Conservation (phyloP, 2,113 vertebrate species). For the Heterochromis multidens region DNA sequence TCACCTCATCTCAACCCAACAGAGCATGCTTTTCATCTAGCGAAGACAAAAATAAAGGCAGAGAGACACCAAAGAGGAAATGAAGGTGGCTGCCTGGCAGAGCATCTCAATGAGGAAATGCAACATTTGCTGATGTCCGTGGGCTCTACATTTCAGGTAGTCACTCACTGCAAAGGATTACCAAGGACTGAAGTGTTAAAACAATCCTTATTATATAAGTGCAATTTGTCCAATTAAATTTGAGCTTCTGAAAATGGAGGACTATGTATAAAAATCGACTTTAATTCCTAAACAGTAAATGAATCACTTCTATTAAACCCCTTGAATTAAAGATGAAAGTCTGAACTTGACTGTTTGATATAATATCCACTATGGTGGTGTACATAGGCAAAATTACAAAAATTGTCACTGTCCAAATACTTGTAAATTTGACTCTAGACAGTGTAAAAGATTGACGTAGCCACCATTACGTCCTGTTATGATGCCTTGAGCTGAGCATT, state of each 20-base stretch:
- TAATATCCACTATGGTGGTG: background rate
- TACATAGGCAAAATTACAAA: background rate
- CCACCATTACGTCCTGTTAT: too few species aligned
- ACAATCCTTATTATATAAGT: background rate
- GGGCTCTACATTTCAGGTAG: background rate
- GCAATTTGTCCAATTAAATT: background rate
- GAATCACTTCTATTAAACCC: too few species aligned
- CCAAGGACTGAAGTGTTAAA: background rate
- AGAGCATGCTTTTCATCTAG: background rate
- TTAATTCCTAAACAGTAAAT: background rate
- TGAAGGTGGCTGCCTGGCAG: background rate
- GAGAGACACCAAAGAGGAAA: background rate
- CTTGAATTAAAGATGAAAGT: background rate
- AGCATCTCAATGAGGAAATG: background rate
- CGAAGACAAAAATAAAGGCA: background rate
- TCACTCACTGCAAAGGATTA: background rate
- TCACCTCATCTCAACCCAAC: background rate
- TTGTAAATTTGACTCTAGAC: background rate
- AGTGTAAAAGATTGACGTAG: too few species aligned
- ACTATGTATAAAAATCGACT: background rate
- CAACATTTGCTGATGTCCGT: background rate
- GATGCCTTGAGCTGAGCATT: too few species aligned
- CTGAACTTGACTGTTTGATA: fast-evolving
- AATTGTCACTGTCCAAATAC: background rate
- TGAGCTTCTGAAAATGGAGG: fast-evolving